These are phyloP conservation scores for Leucania comma DNA, from an alignment of 2,888 invertebrate genomes.

Conservation along the genomic window DNA sequence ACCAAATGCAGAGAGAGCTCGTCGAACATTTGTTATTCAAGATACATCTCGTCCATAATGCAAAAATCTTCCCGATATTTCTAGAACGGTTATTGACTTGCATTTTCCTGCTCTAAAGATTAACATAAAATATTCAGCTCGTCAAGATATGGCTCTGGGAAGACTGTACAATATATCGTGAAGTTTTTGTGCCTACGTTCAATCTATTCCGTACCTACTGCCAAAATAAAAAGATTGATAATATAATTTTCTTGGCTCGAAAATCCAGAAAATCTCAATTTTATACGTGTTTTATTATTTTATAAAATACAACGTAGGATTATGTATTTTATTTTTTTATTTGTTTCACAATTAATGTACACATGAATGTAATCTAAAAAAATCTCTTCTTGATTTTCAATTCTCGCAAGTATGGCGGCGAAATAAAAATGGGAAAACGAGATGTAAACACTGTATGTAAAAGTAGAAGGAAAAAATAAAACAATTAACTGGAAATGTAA, in stretches of 20 bases:
- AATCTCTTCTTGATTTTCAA: too few species aligned
- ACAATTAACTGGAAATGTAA: too few species aligned
- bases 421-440: too few species aligned
- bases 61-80: conserved; percentile 24
- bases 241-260: conserved; percentile 7
- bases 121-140: conserved; percentile 33
- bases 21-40: conserved; percentile 32
- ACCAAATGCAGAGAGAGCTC: not conserved
- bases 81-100: conserved; percentile 25
- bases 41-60: conserved; percentile 14
- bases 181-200: conserved; percentile 1
- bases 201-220: not conserved
- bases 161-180: conserved; percentile 27
- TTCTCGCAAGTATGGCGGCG: too few species aligned
- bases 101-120: conserved; percentile 31
- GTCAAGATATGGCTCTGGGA: conserved; percentile 37
- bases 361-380: too few species aligned
- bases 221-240: conserved; percentile 5
- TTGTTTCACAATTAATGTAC: too few species aligned
- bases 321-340: too few species aligned
- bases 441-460: too few species aligned
- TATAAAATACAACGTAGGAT: not conserved
- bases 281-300: not conserved
- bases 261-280: conserved; percentile 19
- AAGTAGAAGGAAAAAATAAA: too few species aligned